Evolutionary conservation across 92 coral and sea anemone genomes (phyloP).

Genomic region (Pocillopora meandrina): DNA sequence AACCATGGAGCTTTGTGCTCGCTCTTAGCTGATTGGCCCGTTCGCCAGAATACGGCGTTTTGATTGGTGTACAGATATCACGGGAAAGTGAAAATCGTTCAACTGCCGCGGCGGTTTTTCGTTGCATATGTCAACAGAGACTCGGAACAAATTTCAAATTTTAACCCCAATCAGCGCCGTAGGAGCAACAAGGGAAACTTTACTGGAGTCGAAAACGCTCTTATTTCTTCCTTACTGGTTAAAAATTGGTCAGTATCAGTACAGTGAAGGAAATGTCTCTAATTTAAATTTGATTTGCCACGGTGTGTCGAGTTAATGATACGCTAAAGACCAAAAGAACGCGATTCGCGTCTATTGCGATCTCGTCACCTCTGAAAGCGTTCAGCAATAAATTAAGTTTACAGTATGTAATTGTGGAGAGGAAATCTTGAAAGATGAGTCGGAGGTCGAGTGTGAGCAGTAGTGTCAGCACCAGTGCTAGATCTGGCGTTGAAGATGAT

Average conservation of each 20-base stretch:
- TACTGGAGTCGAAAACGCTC: not conserved
- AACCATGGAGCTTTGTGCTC: slow-evolving; percentile 23
- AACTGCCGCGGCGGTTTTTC: slow-evolving; percentile 96
- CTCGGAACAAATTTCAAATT: slow-evolving; percentile 69
- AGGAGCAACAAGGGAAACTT: not conserved
- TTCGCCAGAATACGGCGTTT: slow-evolving; percentile 19
- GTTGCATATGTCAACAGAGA: slow-evolving; percentile 83
- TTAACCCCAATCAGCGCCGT: slow-evolving; percentile 16
- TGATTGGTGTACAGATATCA: slow-evolving; percentile 70
- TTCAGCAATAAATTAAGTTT: slow-evolving; percentile 26
- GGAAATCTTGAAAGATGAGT: slow-evolving; percentile 72
- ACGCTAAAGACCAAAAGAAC: not conserved
- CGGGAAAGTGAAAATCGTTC: slow-evolving; percentile 73
- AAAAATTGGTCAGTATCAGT: not conserved
- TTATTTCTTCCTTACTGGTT: not conserved
- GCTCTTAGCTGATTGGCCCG: slow-evolving; percentile 65
- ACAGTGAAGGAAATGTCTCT: not conserved
- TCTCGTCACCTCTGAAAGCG: slow-evolving; percentile 18
- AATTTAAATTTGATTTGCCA: not conserved
- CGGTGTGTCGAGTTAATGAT: not conserved
- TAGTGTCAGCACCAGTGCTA: slow-evolving; percentile 84
- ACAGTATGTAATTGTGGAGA: slow-evolving; percentile 21
- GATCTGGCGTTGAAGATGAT: slow-evolving; percentile 92
- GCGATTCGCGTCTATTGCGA: not conserved
- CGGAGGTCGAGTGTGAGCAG: slow-evolving; percentile 94